These are phyloP conservation scores for Tympanuchus pallidicinctus DNA, from an alignment of 2,113 vertebrate genomes.

Conservation along the genomic window DNA sequence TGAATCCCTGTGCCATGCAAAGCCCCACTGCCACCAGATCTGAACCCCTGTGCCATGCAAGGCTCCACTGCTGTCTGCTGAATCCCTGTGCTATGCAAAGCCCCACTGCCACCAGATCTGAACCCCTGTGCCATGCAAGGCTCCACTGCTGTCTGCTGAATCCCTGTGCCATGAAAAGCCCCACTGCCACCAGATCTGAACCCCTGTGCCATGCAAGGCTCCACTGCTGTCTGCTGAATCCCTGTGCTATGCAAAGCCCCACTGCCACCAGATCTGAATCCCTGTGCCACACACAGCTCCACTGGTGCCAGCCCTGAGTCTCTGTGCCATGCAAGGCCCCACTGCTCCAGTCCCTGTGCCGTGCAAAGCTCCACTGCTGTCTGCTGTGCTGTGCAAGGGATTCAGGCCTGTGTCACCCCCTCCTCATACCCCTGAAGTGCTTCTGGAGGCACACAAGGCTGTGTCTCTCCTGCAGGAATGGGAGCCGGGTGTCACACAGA, in stretches of 20 bases:
- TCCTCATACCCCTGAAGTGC: background rate
- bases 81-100: too few relatives aligned
- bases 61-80: too few relatives aligned
- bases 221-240: background rate
- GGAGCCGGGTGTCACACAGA: accelerated
- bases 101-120: too few relatives aligned
- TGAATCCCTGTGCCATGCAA: too few relatives aligned
- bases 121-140: background rate
- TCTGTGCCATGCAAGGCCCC: too few relatives aligned
- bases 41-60: background rate
- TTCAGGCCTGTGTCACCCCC: background rate
- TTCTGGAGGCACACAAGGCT: background rate
- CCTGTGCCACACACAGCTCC: too few relatives aligned
- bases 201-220: background rate
- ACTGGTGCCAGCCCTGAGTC: too few relatives aligned
- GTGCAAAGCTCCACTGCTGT: background rate
- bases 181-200: too few relatives aligned
- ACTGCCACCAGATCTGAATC: too few relatives aligned
- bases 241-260: background rate
- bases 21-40: too few relatives aligned
- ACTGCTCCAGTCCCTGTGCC: background rate
- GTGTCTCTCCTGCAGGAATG: background rate
- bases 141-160: background rate
- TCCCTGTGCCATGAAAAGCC: too few relatives aligned
- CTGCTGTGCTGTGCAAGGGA: too few relatives aligned